A percentile compares a stretch with the other conserved stretches of the same genome.
Conservation (phyloP, 2,113 vertebrate species). For the Phalacrocorax aristotelis region DNA sequence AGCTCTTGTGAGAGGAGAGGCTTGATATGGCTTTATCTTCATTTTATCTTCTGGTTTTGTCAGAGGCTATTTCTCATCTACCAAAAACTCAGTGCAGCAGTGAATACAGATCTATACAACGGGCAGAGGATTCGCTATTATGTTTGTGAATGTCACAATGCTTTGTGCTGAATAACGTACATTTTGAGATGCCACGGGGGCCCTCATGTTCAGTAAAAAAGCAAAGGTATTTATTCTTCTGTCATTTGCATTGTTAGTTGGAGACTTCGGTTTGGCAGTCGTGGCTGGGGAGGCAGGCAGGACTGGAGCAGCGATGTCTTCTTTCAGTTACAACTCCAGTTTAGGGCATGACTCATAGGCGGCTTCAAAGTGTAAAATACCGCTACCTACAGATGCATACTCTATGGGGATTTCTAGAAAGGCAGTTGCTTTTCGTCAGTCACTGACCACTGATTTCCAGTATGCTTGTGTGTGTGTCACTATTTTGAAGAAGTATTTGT, state of each 20-base stretch:
- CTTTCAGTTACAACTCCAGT: background rate
- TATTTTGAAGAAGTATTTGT: background rate
- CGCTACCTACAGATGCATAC: background rate
- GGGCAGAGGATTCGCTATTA: background rate
- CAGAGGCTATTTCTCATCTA: background rate
- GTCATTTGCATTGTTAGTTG: background rate
- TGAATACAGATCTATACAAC: background rate
- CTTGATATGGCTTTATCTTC: background rate
- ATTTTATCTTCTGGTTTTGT: background rate
- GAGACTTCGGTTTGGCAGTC: background rate
- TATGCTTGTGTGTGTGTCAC: background rate
- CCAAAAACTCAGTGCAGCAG: background rate
- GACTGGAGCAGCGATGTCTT: background rate
- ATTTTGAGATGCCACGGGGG: background rate
- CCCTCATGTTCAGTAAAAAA: background rate
- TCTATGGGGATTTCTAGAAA: background rate
- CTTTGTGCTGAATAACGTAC: background rate
- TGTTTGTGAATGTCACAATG: background rate
- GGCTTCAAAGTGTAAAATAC: conserved; percentile 22
- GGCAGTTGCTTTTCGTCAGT: background rate
- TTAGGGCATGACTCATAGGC: conserved; percentile 15
- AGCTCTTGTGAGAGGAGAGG: background rate
- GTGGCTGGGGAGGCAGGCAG: background rate
- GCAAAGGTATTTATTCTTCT: background rate
- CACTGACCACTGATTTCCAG: background rate